Base-by-base conservation (phyloP, 1,140 invertebrate species). In the Calephelis virginiensis region DNA sequence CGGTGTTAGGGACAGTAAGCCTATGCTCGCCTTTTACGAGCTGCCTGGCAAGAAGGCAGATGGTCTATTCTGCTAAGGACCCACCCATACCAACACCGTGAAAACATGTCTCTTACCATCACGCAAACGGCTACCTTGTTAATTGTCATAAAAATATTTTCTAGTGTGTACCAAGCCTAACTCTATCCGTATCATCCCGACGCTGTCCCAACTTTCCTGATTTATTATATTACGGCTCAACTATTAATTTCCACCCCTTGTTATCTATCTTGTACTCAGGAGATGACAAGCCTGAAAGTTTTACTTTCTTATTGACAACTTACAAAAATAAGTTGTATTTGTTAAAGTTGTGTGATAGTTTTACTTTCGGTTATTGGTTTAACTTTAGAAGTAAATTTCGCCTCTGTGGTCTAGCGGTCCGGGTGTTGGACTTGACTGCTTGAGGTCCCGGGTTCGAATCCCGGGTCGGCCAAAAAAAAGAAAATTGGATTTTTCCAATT, bases 191-290 rank as follows among this genome's bases (percentile, higher is more conserved):
- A 56, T 56, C 50, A 56, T 56, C 50, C 50, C 14, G 50, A 17
- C 14, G 50, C 50, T 53, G 50, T 53, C 50, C 50, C 11, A 53
- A 53, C 50, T 53, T 53, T 53, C 50, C 50, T 53, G 50, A 53
- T 53, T 53, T 53, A 53, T 53, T 53, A 53, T 53, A 53, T 53
- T 53, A 53, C 50, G 13, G 50, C 50, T 17, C 50, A 53, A 53
- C 50, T 53, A 53, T 53, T 53, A 53, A 53, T 53, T 53, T 53
- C 50, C 50, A 53, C 50, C 50, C 50, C 50, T 53, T 53, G 50
- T 53, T 53, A 53, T 53, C 50, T 53, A 53, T 53, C 50, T 53
- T 53, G 50, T 53, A 53, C 50, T 53, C 53, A 56, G 53, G 53
- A 56, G 53, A 56, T 56, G 53, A 56, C 53, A 56, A 56, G 53